A percentile compares a stretch with the other conserved stretches of the same genome.
phyloP scores from a whole-genome alignment of 1,140 invertebrate species.

The Onthophagus taurus region DNA sequence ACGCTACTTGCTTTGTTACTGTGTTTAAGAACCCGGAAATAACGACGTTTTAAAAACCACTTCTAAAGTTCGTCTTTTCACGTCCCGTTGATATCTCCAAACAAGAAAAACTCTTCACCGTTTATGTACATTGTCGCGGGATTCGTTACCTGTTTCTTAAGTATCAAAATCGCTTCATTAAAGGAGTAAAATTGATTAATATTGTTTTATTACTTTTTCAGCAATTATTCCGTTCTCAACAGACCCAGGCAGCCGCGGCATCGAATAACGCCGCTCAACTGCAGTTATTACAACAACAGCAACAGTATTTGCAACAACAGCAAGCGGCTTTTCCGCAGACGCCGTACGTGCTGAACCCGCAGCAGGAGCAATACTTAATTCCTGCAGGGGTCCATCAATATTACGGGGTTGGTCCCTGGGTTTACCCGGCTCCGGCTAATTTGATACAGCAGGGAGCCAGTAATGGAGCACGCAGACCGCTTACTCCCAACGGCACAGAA shows the following conservation, averaged over 20 bases:
- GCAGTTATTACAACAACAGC: conserved; percentile 55
- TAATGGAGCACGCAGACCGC: conserved; percentile 43
- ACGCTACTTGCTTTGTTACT: no score
- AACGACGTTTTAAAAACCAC: no score
- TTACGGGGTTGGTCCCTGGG: conserved; percentile 73
- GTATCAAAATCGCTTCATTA: no score
- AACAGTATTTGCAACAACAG: conserved; percentile 44
- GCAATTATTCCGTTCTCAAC: conserved; percentile 81
- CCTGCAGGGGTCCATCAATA: conserved; percentile 56
- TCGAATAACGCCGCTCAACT: conserved; percentile 51
- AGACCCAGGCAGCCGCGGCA: conserved; percentile 49
- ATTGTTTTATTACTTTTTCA: conserved; percentile 47
- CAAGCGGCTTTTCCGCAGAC: conserved; percentile 58
- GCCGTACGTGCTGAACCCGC: conserved; percentile 79
- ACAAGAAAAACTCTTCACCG: no score
- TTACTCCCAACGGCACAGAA: conserved; percentile 35
- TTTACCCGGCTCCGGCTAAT: conserved; percentile 64
- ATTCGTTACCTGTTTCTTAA: no score
- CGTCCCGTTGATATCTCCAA: no score
- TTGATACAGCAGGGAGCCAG: conserved; percentile 49
- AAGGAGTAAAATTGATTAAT: no score
- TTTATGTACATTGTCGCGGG: no score
- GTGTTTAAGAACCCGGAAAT: no score
- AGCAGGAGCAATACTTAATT: conserved; percentile 35
- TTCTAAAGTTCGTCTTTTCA: no score